Percentiles rank a stretch among this genome's conserved stretches.
Evolutionary conservation across 2,113 vertebrate genomes (phyloP).

Genomic region (Oreochromis niloticus): DNA sequence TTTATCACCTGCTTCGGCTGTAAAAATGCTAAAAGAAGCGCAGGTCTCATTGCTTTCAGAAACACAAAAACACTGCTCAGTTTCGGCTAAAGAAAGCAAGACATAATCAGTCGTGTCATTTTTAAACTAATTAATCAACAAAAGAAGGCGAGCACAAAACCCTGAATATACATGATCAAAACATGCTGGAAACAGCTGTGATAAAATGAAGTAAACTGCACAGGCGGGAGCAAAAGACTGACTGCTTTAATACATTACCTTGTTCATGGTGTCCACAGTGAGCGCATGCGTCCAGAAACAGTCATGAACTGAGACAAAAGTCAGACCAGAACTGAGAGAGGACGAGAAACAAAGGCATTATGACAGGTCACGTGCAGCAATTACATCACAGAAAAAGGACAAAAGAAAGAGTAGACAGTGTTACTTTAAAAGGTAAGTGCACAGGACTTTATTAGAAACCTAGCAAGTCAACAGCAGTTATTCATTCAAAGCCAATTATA

Average conservation of each 20-base stretch:
- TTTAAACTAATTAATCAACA: background rate
- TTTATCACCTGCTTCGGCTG: background rate
- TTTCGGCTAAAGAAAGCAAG: fast-evolving
- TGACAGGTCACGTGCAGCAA: background rate
- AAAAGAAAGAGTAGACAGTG: background rate
- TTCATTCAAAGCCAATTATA: background rate
- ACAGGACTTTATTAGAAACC: background rate
- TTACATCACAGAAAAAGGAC: background rate
- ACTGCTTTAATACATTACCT: conserved; percentile 67
- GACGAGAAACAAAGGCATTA: background rate
- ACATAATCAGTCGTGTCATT: background rate
- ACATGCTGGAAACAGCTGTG: background rate
- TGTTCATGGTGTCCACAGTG: conserved; percentile 87
- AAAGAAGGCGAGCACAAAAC: background rate
- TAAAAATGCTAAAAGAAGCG: background rate
- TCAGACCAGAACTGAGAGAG: conserved; percentile 79
- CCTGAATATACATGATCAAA: background rate
- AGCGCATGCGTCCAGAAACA: conserved; percentile 96
- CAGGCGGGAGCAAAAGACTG: background rate
- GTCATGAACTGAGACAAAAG: conserved; percentile 93
- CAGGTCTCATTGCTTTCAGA: background rate
- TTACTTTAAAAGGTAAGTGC: background rate
- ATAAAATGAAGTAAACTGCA: background rate
- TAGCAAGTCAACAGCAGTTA: background rate
- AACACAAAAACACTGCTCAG: background rate